Evolutionary conservation across 2,797 vertebrate species (phyloP).

Genomic region (Mycteria americana): DNA sequence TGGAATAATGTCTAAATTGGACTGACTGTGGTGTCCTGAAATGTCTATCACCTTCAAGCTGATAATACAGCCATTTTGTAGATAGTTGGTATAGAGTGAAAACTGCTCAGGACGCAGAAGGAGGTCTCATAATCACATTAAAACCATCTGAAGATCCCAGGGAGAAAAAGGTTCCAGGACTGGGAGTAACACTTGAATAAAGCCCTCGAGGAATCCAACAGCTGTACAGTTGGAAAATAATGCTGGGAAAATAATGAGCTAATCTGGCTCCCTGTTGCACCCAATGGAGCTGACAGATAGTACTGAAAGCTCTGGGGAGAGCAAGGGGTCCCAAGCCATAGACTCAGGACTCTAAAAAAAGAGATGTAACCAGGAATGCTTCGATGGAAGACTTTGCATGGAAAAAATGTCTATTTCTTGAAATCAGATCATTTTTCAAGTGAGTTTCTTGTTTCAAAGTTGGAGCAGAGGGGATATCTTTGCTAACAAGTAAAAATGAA

Average conservation of each 20-base stretch:
- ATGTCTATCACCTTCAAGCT: conserved; percentile 32
- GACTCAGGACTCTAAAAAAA: background rate
- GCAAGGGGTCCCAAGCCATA: background rate
- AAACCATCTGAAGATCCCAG: conserved; percentile 51
- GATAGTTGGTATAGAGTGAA: background rate
- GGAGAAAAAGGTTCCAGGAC: conserved; percentile 31
- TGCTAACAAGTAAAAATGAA: conserved; percentile 32
- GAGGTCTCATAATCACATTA: conserved; percentile 9
- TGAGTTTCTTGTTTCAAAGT: background rate
- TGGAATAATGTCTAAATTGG: conserved; percentile 33
- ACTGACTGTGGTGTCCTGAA: background rate
- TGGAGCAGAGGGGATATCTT: background rate
- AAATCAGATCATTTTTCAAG: conserved; percentile 41
- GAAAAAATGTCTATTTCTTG: conserved; percentile 5
- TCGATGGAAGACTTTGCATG: background rate
- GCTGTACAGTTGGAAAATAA: conserved; percentile 42
- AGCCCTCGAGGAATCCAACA: conserved; percentile 47
- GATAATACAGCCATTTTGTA: conserved; percentile 29
- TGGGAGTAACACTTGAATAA: conserved; percentile 14
- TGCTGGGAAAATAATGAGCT: conserved; percentile 57
- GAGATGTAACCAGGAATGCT: background rate
- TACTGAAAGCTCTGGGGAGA: background rate
- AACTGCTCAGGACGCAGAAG: conserved; percentile 17
- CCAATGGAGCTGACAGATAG: conserved; percentile 26
- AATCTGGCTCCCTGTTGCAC: conserved; percentile 37